phyloP scores from a whole-genome alignment of 1,140 invertebrate species.

The Heterodera schachtii region DNA sequence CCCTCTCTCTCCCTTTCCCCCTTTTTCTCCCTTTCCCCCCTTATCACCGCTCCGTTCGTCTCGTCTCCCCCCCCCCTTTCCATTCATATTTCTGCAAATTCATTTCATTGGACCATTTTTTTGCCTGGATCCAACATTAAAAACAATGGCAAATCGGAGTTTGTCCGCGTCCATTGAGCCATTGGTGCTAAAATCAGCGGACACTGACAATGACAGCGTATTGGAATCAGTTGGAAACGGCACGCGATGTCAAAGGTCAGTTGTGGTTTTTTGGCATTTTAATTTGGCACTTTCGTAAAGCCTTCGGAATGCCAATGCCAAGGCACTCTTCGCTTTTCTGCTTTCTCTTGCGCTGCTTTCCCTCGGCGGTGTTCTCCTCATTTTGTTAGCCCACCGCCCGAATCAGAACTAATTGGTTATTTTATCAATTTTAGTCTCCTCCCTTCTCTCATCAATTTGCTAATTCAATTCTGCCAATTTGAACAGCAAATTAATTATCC shows the following conservation, averaged over 20 bases:
- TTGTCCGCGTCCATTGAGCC: constrained; percentile 4
- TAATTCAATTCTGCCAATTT: background rate
- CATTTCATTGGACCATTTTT: background rate
- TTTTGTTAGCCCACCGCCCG: background rate
- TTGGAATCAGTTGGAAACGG: background rate
- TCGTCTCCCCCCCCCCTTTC: no score
- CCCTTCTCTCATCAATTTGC: background rate
- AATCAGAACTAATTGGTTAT: background rate
- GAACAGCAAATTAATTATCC: background rate
- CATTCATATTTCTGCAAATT: no score
- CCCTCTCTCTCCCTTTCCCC: no score
- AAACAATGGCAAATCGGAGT: background rate
- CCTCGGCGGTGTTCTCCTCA: background rate
- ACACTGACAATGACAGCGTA: background rate
- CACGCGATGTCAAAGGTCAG: background rate
- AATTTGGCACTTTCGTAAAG: background rate
- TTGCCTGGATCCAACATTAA: background rate
- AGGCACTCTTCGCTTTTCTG: background rate
- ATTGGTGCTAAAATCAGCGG: background rate
- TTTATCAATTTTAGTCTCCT: background rate
- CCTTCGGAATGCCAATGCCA: background rate
- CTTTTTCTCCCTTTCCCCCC: no score
- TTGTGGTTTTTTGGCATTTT: background rate
- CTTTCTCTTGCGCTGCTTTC: background rate
- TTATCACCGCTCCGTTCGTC: no score